These are phyloP conservation scores for Apolygus lucorum DNA, from an alignment of 1,140 invertebrate species.

Conservation along the genomic window DNA sequence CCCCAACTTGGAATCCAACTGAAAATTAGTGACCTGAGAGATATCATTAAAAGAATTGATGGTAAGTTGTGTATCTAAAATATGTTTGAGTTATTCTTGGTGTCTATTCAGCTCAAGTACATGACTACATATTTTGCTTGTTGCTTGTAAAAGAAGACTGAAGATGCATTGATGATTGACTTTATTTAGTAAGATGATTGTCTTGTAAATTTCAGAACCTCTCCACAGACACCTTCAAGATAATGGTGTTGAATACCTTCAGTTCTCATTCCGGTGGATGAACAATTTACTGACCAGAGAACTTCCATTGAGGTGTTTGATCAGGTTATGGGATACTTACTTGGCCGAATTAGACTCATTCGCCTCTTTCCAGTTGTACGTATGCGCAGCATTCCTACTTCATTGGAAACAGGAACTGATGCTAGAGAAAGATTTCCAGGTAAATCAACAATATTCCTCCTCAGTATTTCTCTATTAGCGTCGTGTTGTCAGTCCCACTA, in stretches of 20 bases:
- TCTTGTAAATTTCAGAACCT: constrained; percentile 1
- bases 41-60: constrained; percentile 93
- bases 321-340: constrained; percentile 99
- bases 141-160: no score
- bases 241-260: constrained; percentile 94
- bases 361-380: constrained; percentile 95
- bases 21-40: constrained; percentile 80
- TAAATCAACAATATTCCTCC: no score
- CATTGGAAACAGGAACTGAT: constrained; percentile 87
- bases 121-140: no score
- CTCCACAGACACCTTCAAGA: constrained; percentile 86
- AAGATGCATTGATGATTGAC: neutral
- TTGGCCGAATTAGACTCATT: constrained; percentile 92
- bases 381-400: constrained; percentile 96
- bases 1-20: constrained; percentile 98
- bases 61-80: no score
- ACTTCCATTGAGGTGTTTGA: constrained; percentile 93
- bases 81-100: no score
- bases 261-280: constrained; percentile 99
- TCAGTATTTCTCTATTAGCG: no score
- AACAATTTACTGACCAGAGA: constrained; percentile 98
- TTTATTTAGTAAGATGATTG: neutral
- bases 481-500: no score
- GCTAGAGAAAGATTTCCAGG: constrained; percentile 92
- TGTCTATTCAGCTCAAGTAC: no score